Percentiles rank a stretch among this genome's conserved stretches.
These are phyloP conservation scores for Apamea anceps DNA, from an alignment of 2,888 invertebrate genomes.

Conservation along the genomic window DNA sequence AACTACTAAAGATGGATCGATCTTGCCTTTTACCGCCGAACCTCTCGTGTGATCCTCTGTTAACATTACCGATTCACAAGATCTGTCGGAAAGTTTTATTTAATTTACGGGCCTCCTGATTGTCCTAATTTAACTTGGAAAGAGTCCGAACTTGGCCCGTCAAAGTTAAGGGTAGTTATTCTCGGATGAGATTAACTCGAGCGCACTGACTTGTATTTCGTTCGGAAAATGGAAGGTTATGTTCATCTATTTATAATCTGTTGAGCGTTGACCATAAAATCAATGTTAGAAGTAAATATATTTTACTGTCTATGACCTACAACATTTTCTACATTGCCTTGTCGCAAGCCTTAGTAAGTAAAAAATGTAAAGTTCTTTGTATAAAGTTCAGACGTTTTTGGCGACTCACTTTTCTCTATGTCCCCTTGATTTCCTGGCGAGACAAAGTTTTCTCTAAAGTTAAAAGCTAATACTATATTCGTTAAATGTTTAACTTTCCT, in stretches of 20 bases:
- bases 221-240: background rate
- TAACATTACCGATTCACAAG: slow-evolving; percentile 28
- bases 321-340: background rate
- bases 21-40: background rate
- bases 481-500: background rate
- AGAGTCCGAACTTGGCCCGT: slow-evolving; percentile 28
- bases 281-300: background rate
- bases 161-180: slow-evolving; percentile 46
- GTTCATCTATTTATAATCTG: background rate
- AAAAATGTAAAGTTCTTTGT: too few relatives aligned
- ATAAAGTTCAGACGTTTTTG: background rate
- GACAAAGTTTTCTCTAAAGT: background rate
- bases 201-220: slow-evolving; percentile 8
- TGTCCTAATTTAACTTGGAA: slow-evolving; percentile 58
- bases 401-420: background rate
- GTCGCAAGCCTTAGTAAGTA: background rate
- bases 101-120: slow-evolving; percentile 41
- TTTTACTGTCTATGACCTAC: background rate
- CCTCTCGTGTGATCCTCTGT: slow-evolving; percentile 12
- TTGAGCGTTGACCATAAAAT: background rate
- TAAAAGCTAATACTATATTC: slow-evolving; percentile 1
- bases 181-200: slow-evolving; percentile 21
- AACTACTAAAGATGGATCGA: background rate
- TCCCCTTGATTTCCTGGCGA: background rate
- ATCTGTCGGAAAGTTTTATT: slow-evolving; percentile 48